Conservation (phyloP, 2,113 vertebrate species). For the Telmatochromis brachygnathus region DNA sequence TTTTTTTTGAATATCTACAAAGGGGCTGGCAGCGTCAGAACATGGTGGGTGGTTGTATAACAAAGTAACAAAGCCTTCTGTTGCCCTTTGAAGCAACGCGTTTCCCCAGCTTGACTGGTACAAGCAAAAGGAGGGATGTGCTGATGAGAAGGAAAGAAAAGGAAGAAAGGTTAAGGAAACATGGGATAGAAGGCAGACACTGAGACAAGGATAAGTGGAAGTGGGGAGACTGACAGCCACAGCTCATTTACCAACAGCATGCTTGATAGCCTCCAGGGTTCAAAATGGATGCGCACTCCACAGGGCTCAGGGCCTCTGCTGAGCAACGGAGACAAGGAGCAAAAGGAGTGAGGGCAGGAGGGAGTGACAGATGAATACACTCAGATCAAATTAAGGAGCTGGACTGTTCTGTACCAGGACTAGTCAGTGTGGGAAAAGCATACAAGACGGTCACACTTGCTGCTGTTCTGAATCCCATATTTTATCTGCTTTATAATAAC, state of each 20-base stretch:
- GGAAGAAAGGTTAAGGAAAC: not conserved
- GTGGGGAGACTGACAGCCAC: constrained; percentile 1
- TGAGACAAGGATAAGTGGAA: not conserved
- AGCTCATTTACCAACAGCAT: constrained; percentile 36
- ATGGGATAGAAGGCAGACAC: not conserved
- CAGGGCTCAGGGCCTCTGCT: constrained; percentile 10
- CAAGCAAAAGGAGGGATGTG: not conserved
- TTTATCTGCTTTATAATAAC: not conserved
- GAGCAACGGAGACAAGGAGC: constrained; percentile 8
- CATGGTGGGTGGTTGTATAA: not conserved
- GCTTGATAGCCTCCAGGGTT: constrained; percentile 8
- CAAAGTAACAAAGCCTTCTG: not conserved
- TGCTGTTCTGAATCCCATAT: not conserved
- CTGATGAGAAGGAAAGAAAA: not conserved
- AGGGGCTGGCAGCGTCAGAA: not conserved
- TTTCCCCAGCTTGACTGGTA: not conserved
- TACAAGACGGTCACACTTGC: not conserved
- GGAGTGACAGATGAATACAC: not conserved
- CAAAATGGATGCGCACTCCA: constrained; percentile 13
- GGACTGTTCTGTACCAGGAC: not conserved
- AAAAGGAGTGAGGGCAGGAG: not conserved
- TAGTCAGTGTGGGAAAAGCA: not conserved
- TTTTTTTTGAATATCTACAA: not conserved
- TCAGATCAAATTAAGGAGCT: not conserved
- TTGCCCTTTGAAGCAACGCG: not conserved